Percentiles rank a stretch among this genome's conserved stretches.
These are phyloP conservation scores for Eueremaeus valkanovi DNA, from an alignment of 2,888 invertebrate genomes.

Conservation along the genomic window DNA sequence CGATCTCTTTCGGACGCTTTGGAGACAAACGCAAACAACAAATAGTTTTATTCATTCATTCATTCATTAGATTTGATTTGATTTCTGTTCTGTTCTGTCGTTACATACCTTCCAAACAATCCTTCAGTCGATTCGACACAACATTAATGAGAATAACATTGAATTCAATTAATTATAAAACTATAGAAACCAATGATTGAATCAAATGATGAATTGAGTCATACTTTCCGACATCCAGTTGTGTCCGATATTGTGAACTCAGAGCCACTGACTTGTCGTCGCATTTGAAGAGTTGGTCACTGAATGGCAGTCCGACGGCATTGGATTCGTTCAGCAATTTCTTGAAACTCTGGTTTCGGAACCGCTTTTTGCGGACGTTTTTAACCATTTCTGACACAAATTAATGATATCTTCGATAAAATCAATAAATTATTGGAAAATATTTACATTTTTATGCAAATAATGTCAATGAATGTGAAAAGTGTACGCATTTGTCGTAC, in stretches of 20 bases:
- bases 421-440: background rate
- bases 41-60: too few relatives aligned
- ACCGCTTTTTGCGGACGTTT: conserved; percentile 25
- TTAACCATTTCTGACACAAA: background rate
- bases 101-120: conserved; percentile 42
- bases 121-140: too few relatives aligned
- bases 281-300: conserved; percentile 34
- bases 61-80: too few relatives aligned
- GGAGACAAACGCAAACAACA: too few relatives aligned
- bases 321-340: conserved; percentile 28
- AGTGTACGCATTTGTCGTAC: too few relatives aligned
- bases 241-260: conserved; percentile 15
- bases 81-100: too few relatives aligned
- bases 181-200: too few relatives aligned
- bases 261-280: conserved; percentile 34
- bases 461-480: background rate
- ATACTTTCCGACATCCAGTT: conserved; percentile 36
- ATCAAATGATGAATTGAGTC: too few relatives aligned
- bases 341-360: conserved; percentile 38
- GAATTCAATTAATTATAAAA: too few relatives aligned
- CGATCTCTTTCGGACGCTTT: conserved; percentile 38
- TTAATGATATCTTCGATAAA: background rate
- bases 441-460: background rate
- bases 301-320: conserved; percentile 40
- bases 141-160: too few relatives aligned